These are phyloP conservation scores for Pseudomyrmex pallidus DNA, from an alignment of 1,140 invertebrate species.

Conservation along the genomic window DNA sequence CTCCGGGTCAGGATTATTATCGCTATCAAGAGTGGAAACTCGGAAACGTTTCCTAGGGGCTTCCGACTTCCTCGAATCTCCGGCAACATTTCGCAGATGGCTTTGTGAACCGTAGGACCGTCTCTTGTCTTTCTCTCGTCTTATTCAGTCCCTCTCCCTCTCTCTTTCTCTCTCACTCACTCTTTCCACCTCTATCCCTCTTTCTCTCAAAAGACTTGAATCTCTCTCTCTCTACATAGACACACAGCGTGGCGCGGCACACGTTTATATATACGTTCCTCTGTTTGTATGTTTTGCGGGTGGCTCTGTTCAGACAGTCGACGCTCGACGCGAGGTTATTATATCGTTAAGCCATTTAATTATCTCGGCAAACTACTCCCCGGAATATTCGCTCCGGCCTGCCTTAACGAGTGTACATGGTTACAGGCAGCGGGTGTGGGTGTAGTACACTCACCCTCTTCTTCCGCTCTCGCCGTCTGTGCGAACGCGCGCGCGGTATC, in stretches of 20 bases:
- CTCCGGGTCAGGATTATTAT: slow-evolving; percentile 66
- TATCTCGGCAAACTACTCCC: slow-evolving; percentile 85
- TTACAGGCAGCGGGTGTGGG: slow-evolving; percentile 34
- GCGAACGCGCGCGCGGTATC: not conserved
- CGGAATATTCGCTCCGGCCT: slow-evolving; percentile 80
- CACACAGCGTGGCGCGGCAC: slow-evolving; percentile 9
- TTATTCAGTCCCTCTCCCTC: not conserved
- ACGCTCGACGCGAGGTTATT: slow-evolving; percentile 82
- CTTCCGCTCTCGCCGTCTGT: slow-evolving; percentile 4
- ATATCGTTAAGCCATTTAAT: slow-evolving; percentile 86
- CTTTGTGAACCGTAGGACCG: slow-evolving; percentile 18
- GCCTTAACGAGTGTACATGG: slow-evolving; percentile 78
- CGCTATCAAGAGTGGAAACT: slow-evolving; percentile 57
- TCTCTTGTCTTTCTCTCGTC: slow-evolving; percentile 4
- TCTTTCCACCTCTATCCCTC: not conserved
- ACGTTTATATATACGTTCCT: slow-evolving; percentile 46
- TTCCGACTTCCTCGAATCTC: slow-evolving; percentile 42
- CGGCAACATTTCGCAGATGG: slow-evolving; percentile 35
- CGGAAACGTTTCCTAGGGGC: slow-evolving; percentile 60
- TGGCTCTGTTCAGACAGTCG: slow-evolving; percentile 73
- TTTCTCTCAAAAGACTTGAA: slow-evolving; percentile 1
- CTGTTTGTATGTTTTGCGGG: slow-evolving; percentile 70
- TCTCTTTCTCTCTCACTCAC: not conserved
- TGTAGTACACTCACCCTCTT: slow-evolving; percentile 9
- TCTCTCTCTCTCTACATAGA: not conserved